Conservation (phyloP, 2,888 invertebrate genomes). For the Schrankia costaestrigalis region DNA sequence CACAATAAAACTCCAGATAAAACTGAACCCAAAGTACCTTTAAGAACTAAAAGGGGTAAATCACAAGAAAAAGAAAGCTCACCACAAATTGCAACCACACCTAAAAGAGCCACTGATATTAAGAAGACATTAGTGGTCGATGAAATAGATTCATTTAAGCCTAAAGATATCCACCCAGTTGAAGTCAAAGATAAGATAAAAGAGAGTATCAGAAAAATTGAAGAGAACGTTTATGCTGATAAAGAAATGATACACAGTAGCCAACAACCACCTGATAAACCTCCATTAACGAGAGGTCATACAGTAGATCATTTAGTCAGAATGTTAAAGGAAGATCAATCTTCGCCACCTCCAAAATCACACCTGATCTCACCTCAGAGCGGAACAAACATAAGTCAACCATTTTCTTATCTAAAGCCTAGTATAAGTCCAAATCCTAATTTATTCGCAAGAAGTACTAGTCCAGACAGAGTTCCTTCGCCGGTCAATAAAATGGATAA, state of each 20-base stretch:
- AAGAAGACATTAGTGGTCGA: conserved; percentile 62
- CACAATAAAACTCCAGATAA: conserved; percentile 58
- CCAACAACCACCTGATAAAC: conserved; percentile 84
- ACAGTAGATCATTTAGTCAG: conserved; percentile 90
- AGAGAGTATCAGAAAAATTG: conserved; percentile 73
- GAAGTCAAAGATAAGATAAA: conserved; percentile 75
- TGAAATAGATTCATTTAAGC: conserved; percentile 60
- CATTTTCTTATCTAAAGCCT: conserved; percentile 89
- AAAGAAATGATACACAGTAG: conserved; percentile 87
- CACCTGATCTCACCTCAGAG: conserved; percentile 83
- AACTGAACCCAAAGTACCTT: conserved; percentile 67
- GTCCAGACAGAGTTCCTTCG: conserved; percentile 70
- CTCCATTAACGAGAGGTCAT: conserved; percentile 85
- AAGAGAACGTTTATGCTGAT: conserved; percentile 72
- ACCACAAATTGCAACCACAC: conserved; percentile 61
- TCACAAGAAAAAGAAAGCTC: conserved; percentile 59
- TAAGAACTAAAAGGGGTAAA: conserved; percentile 60
- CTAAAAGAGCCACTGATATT: conserved; percentile 64
- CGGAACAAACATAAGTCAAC: conserved; percentile 86
- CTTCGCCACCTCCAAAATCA: conserved; percentile 83
- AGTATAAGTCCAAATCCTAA: conserved; percentile 78
- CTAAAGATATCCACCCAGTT: conserved; percentile 45
- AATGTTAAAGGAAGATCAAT: conserved; percentile 86
- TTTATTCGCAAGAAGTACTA: conserved; percentile 63
- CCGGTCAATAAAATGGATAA: conserved; percentile 76